These are phyloP conservation scores for Hipposideros armiger DNA, from an alignment of 2,113 vertebrate genomes.

Conservation along the genomic window DNA sequence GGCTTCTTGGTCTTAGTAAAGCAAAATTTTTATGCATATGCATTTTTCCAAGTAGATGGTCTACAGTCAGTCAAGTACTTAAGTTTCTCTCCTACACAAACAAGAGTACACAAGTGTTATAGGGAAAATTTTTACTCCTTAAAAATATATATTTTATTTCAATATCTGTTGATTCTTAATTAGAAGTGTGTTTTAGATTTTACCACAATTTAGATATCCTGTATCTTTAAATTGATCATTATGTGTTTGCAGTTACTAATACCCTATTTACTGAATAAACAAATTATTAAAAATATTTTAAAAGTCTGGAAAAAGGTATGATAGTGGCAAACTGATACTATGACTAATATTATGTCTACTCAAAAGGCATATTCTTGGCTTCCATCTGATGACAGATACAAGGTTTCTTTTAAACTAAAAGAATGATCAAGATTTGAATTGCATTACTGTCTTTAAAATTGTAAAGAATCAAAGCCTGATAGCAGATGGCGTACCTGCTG, in stretches of 20 bases:
- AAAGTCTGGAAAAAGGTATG: not conserved
- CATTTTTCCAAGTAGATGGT: not conserved
- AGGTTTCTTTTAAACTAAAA: slow-evolving; percentile 23
- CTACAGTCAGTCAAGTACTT: not conserved
- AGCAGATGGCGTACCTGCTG: slow-evolving; percentile 14
- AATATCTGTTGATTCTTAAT: not conserved
- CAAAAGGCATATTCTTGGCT: not conserved
- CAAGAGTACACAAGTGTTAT: not conserved
- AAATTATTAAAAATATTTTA: not conserved
- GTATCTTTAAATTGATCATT: not conserved
- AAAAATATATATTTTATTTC: not conserved
- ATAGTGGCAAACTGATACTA: not conserved
- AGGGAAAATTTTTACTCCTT: not conserved
- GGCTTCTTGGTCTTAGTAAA: not conserved
- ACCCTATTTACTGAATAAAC: not conserved
- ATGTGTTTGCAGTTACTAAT: not conserved
- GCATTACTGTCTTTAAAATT: not conserved
- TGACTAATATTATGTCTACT: not conserved
- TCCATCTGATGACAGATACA: not conserved
- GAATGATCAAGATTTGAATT: not conserved
- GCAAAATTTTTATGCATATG: not conserved
- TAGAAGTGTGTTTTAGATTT: not conserved
- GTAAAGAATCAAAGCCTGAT: not conserved
- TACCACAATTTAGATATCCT: not conserved
- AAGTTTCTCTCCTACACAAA: not conserved